Conservation (phyloP, 2,797 vertebrate species). For the Liasis olivaceus region DNA sequence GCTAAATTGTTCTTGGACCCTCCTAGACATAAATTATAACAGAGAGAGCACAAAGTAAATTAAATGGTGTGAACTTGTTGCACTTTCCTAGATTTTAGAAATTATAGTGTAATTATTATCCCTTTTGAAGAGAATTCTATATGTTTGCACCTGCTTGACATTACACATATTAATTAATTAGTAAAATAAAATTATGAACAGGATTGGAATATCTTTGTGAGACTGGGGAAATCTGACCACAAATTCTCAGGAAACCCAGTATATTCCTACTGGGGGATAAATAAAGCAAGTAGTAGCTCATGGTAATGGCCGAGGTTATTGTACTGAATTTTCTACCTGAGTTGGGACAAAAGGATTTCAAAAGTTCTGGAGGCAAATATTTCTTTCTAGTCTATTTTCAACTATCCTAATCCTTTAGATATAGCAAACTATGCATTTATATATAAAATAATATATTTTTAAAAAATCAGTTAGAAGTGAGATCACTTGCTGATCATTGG, state of each 20-base stretch:
- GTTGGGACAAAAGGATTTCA: no score
- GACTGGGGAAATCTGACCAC: no score
- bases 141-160: no score
- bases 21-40: neutral
- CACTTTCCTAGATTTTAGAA: neutral
- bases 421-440: neutral
- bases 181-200: no score
- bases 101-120: neutral
- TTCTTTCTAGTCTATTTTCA: neutral
- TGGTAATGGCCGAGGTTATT: no score
- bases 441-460: neutral
- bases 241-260: no score
- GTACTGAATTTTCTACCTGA: no score
- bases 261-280: no score
- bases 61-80: neutral
- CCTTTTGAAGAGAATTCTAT: neutral
- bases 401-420: neutral
- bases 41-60: neutral
- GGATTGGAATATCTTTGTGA: no score
- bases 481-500: neutral
- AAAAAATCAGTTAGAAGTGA: neutral
- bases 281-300: no score
- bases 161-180: no score
- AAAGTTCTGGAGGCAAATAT: neutral
- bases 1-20: neutral